Conservation (phyloP, 2,888 invertebrate genomes). For the Chloroclystis v-ata region DNA sequence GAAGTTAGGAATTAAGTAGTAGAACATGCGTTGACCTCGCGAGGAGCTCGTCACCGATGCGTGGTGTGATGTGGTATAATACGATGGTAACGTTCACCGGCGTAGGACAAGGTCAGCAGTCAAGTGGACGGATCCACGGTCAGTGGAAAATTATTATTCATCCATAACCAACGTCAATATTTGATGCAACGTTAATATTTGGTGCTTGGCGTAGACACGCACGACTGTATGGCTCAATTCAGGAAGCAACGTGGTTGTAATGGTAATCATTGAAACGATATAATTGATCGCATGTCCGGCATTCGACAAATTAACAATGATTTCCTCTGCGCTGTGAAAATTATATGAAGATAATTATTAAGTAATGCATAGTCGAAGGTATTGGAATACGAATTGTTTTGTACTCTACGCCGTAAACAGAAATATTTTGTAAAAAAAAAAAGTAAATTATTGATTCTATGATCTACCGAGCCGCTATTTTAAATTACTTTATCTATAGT, state of each 20-base stretch:
- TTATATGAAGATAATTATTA: conserved; percentile 36
- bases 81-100: conserved; percentile 41
- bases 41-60: conserved; percentile 45
- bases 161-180: conserved; percentile 35
- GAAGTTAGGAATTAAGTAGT: conserved; percentile 49
- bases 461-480: too few relatives aligned
- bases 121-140: conserved; percentile 51
- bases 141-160: conserved; percentile 44
- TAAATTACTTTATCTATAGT: too few relatives aligned
- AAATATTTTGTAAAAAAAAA: conserved; percentile 10
- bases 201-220: conserved; percentile 16
- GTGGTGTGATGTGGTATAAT: conserved; percentile 41
- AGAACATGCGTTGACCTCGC: conserved; percentile 51
- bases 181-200: conserved; percentile 14
- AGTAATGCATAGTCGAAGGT: conserved; percentile 28
- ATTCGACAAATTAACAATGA: conserved; percentile 50
- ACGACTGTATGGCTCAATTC: conserved; percentile 7
- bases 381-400: conserved; percentile 30
- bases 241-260: conserved; percentile 16
- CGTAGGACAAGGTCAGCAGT: conserved; percentile 55
- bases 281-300: conserved; percentile 43
- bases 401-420: too few relatives aligned
- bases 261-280: conserved; percentile 13
- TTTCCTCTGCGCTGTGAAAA: conserved; percentile 38
- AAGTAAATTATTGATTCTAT: too few relatives aligned